phyloP scores from a whole-genome alignment of 2,888 invertebrate genomes.

The Agriopis aurantiaria region DNA sequence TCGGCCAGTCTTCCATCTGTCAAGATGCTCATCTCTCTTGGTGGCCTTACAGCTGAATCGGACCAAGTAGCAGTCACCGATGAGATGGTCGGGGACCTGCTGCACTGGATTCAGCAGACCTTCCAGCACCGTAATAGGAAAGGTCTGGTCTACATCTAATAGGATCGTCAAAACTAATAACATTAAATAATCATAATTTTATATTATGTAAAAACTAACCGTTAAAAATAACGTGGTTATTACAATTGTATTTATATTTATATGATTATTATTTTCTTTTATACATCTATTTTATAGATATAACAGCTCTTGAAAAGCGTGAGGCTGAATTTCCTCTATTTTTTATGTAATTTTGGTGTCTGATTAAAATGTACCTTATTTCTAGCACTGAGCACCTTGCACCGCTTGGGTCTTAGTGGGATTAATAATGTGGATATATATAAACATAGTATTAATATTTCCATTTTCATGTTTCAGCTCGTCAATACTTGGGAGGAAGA shows the following conservation, averaged over 20 bases:
- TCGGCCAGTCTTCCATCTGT: slow-evolving; percentile 52
- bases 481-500: slow-evolving; percentile 88
- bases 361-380: slow-evolving; percentile 14
- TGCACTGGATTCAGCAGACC: slow-evolving; percentile 91
- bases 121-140: slow-evolving; percentile 87
- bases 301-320: slow-evolving; percentile 10
- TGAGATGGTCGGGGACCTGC: slow-evolving; percentile 91
- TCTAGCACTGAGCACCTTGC: slow-evolving; percentile 47
- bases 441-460: slow-evolving; percentile 9
- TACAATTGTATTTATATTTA: background rate
- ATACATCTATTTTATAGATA: background rate
- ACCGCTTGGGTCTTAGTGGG: slow-evolving; percentile 43
- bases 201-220: background rate
- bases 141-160: slow-evolving; percentile 68
- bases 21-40: slow-evolving; percentile 59
- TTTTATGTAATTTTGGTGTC: slow-evolving; percentile 4
- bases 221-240: too few relatives aligned
- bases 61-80: slow-evolving; percentile 87
- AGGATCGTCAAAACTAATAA: slow-evolving; percentile 30
- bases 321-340: background rate
- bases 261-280: background rate
- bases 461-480: slow-evolving; percentile 81
- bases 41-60: slow-evolving; percentile 77
- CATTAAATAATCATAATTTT: background rate
- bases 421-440: background rate